Conservation (phyloP, 2,113 vertebrate genomes). For the Lagopus leucura region DNA sequence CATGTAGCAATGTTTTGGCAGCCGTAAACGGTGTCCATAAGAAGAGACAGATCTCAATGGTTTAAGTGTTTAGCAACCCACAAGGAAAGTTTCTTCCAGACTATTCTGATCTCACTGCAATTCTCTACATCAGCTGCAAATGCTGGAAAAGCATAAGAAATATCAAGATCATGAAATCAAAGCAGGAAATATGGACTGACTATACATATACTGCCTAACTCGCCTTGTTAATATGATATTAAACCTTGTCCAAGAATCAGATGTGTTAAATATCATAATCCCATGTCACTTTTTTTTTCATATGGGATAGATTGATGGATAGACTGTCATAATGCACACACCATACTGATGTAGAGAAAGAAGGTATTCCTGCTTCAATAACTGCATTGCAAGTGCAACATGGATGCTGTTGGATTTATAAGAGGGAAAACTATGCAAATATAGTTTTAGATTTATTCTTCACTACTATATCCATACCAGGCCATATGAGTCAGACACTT, state of each 20-base stretch:
- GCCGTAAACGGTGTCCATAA: neutral
- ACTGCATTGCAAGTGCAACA: neutral
- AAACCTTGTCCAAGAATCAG: neutral
- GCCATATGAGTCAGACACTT: neutral
- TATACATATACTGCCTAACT: neutral
- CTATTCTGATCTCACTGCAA: neutral
- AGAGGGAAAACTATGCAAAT: neutral
- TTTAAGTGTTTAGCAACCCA: neutral
- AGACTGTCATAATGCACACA: neutral
- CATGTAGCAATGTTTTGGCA: neutral
- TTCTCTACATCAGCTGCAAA: neutral
- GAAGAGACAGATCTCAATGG: neutral
- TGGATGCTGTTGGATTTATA: neutral
- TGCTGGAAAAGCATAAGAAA: constrained; percentile 1
- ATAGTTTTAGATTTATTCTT: neutral
- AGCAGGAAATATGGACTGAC: neutral
- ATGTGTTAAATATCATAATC: neutral
- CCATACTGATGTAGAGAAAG: neutral
- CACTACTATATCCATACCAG: neutral
- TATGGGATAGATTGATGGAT: neutral
- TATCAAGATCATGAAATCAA: neutral
- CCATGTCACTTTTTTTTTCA: neutral
- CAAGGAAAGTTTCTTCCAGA: neutral
- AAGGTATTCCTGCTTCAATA: neutral
- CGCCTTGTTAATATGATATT: neutral